phyloP scores from a whole-genome alignment of 1,140 invertebrate genomes.

The Caerostris darwini region DNA sequence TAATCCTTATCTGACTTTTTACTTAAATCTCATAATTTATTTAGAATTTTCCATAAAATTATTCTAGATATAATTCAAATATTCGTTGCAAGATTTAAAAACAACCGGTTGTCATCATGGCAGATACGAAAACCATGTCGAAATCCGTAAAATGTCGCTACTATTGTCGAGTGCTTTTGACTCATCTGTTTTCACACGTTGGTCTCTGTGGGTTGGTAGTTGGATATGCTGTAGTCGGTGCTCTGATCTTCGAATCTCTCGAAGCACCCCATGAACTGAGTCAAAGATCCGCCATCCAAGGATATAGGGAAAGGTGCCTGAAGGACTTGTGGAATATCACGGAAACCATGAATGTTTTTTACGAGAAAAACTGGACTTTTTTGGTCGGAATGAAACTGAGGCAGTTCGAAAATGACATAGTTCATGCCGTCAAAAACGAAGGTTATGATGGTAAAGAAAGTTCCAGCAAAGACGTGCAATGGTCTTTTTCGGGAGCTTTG shows the following conservation, averaged over 20 bases:
- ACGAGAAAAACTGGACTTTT: constrained; percentile 88
- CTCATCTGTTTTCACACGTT: constrained; percentile 87
- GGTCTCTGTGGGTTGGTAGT: constrained; percentile 97
- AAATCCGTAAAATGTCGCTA: constrained; percentile 79
- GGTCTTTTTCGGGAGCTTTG: constrained; percentile 90
- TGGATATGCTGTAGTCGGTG: constrained; percentile 96
- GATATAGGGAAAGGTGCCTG: constrained; percentile 79
- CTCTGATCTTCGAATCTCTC: constrained; percentile 93
- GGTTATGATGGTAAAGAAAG: constrained; percentile 90
- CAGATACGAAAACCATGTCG: constrained; percentile 56
- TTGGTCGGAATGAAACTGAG: constrained; percentile 88
- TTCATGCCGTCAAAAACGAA: constrained; percentile 87
- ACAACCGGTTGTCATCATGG: not conserved
- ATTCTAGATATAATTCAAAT: too few species aligned
- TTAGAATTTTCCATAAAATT: too few species aligned
- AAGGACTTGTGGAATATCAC: constrained; percentile 88
- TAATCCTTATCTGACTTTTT: too few species aligned
- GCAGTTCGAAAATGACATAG: constrained; percentile 89
- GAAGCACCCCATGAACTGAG: constrained; percentile 87
- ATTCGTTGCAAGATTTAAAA: too few species aligned
- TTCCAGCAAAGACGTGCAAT: constrained; percentile 86
- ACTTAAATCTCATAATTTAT: too few species aligned
- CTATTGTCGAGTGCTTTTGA: constrained; percentile 81
- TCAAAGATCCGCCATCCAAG: constrained; percentile 78
- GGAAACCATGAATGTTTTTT: constrained; percentile 88